Evolutionary conservation across 2,797 vertebrate genomes (phyloP), one percentile per base, ranked within the genome.

Genomic region (Pangasius sanitwongsei): DNA sequence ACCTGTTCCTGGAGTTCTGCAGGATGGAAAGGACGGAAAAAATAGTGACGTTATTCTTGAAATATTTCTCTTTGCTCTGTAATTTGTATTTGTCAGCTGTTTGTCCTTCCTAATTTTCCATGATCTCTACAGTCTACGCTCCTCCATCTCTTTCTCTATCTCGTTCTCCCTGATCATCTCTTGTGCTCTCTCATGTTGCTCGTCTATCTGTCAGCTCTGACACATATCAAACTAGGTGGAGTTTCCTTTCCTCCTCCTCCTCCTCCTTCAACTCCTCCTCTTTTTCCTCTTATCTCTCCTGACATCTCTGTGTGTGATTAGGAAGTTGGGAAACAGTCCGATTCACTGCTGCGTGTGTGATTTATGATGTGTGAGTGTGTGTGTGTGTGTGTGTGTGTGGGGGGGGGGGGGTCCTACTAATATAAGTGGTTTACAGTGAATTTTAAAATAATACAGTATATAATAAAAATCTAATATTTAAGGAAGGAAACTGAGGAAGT

Each of bases 241-340:
- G 88, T 89, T 80, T 84, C 31, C 41, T 28, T 83, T 83, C 53
- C 28, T 37, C 41, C 57, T 9, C 74, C 86, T 41, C 37, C 37
- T 41, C 37, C 37, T 41, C 37, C 37, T 41, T 41, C 41, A 20
- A 3, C 6, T 59, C 18, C 18, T 48, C 4, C 5, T 59, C 9
- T 0, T 75, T 50, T 11, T 53, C 53, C 25, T 31, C 59, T 89
- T 87, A 89, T 89, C 75, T 86, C 31, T 31, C 18, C 23, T 59
- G 70, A 67, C 63, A 44, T 84, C 20, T 44, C 6, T 44, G 44
- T 44, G 44, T 6, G 6, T 44, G 44, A 44, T 44, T 44, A 44
- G 44, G 44, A 44, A 44, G 0, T 44, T 44, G 44, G 44, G 44
- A 44, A 44, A 44, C 6, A 44, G 44, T 44, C 44, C 44, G 44